phyloP scores from a whole-genome alignment of 2,888 invertebrate genomes.

The Listrodromus nycthemerus region DNA sequence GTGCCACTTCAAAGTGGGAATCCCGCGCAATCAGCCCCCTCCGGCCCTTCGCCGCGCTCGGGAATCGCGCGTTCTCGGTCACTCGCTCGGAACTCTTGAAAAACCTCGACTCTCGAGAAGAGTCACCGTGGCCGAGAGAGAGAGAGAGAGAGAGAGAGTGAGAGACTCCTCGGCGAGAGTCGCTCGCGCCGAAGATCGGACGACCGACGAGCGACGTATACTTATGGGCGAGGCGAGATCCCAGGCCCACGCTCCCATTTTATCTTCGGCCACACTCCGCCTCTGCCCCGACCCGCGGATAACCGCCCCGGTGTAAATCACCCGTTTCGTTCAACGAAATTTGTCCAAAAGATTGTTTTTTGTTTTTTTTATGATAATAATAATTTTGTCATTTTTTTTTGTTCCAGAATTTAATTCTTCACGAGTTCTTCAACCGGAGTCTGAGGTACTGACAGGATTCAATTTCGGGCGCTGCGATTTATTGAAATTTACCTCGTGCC shows the following conservation, averaged over 20 bases:
- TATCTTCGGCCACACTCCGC: conserved; percentile 5
- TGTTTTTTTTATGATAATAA: no score
- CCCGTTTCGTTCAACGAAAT: background rate
- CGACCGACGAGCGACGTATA: conserved; percentile 50
- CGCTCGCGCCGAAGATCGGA: conserved; percentile 49
- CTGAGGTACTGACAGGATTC: no score
- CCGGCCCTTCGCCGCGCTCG: conserved; percentile 46
- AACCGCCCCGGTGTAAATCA: background rate
- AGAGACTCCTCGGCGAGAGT: conserved; percentile 46
- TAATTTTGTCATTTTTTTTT: no score
- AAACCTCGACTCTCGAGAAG: conserved; percentile 74
- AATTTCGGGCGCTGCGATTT: no score
- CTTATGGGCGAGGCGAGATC: conserved; percentile 21
- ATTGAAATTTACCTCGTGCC: no score
- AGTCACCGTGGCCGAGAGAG: conserved; percentile 45
- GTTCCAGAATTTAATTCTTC: no score
- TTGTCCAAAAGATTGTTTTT: background rate
- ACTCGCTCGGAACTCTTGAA: conserved; percentile 72
- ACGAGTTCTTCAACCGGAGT: no score
- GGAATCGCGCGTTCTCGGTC: conserved; percentile 44
- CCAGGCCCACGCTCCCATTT: conserved; percentile 41
- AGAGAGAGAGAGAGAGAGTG: no score
- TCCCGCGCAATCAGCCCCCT: conserved; percentile 82
- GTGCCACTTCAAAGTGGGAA: conserved; percentile 83
- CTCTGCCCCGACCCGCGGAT: background rate